Evolutionary conservation across 2,797 vertebrate genomes (phyloP).

Genomic region (Pantherophis vulpinus): DNA sequence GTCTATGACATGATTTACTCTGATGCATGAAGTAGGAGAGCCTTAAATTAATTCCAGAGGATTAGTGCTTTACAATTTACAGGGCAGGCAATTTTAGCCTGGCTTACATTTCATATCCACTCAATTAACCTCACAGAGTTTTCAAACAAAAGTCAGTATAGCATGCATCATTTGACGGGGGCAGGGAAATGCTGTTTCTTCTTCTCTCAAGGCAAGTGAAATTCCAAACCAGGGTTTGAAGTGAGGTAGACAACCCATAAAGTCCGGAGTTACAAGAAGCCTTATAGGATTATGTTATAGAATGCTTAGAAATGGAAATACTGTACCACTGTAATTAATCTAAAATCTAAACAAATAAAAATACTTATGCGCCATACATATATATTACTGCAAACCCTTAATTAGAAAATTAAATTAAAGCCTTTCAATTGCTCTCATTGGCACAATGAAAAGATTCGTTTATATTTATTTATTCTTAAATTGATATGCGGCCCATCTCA

Average conservation of each 20-base stretch:
- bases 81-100: slow-evolving; percentile 55
- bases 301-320: background rate
- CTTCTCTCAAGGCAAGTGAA: slow-evolving; percentile 50
- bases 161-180: slow-evolving; percentile 61
- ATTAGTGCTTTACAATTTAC: slow-evolving; percentile 61
- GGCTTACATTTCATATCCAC: slow-evolving; percentile 65
- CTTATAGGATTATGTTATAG: background rate
- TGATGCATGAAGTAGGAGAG: slow-evolving; percentile 42
- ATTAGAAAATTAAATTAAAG: background rate
- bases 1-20: slow-evolving; percentile 33
- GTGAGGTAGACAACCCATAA: slow-evolving; percentile 28
- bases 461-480: background rate
- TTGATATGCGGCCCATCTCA: no score
- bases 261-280: background rate
- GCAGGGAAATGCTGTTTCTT: slow-evolving; percentile 57
- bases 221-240: slow-evolving; percentile 47
- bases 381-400: background rate
- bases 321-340: background rate
- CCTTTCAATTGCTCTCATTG: background rate
- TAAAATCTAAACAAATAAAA: background rate
- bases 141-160: slow-evolving; percentile 62
- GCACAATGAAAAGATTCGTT: background rate
- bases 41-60: slow-evolving; percentile 59
- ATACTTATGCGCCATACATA: background rate
- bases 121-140: slow-evolving; percentile 70